Conservation (phyloP, 2,113 vertebrate species). For the Rafetus swinhoei region DNA sequence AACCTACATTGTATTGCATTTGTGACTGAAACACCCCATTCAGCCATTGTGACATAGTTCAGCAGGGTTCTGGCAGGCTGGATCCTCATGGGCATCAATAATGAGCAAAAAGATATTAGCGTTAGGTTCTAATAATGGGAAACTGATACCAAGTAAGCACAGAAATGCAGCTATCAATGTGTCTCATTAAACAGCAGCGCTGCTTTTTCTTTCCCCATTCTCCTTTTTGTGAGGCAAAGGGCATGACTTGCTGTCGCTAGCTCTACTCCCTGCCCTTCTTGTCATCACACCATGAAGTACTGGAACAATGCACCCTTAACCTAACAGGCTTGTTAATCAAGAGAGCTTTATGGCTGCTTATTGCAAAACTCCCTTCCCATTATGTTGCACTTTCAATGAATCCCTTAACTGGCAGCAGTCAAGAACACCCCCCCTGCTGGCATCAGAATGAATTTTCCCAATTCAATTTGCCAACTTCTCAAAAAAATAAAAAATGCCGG, state of each 20-base stretch:
- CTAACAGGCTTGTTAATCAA: conserved; percentile 67
- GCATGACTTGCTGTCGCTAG: neutral
- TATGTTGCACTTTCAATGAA: conserved; percentile 58
- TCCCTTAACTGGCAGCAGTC: conserved; percentile 64
- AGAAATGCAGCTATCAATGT: neutral
- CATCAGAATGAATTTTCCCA: conserved; percentile 69
- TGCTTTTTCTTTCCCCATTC: accelerated
- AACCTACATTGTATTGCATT: neutral
- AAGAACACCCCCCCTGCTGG: conserved; percentile 73
- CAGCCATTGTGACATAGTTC: neutral
- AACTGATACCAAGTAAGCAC: neutral
- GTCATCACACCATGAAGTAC: neutral
- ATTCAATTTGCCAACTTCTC: conserved; percentile 72
- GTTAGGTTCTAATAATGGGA: neutral
- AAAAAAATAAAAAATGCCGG: conserved; percentile 65
- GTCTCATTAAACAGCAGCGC: neutral
- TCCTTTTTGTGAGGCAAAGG: neutral
- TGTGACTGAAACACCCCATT: neutral
- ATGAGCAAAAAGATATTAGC: neutral
- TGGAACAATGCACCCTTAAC: conserved; percentile 56
- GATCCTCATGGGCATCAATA: conserved; percentile 2
- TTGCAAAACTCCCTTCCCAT: conserved; percentile 69
- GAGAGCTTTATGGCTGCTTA: conserved; percentile 59
- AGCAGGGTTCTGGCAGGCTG: neutral
- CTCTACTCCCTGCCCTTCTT: neutral